Conservation (phyloP, 1,140 invertebrate genomes). For the Meloidogyne floridensis region DNA sequence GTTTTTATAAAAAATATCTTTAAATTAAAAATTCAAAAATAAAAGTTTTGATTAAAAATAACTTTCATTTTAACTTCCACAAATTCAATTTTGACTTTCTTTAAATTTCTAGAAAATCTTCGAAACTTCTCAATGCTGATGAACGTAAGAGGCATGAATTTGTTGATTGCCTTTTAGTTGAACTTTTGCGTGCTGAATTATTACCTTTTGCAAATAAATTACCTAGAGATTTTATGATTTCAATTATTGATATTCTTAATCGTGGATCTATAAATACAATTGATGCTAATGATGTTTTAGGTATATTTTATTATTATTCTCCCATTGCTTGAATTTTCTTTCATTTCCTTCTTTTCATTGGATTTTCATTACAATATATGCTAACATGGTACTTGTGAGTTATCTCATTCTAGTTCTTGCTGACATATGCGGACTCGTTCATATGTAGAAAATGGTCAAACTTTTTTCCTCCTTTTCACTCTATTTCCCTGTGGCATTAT, state of each 20-base stretch:
- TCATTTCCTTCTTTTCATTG: background rate
- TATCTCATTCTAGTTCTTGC: no score
- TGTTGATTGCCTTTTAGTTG: constrained; percentile 74
- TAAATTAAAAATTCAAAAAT: background rate
- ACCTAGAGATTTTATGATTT: constrained; percentile 82
- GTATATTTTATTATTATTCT: constrained; percentile 38
- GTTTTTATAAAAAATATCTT: background rate
- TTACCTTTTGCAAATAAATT: constrained; percentile 78
- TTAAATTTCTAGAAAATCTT: constrained; percentile 74
- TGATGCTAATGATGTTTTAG: constrained; percentile 61
- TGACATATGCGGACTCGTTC: no score
- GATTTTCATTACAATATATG: background rate
- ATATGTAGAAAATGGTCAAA: no score
- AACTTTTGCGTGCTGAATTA: constrained; percentile 81
- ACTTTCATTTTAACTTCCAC: background rate
- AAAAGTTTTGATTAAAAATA: background rate
- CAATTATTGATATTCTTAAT: constrained; percentile 85
- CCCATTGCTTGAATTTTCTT: background rate
- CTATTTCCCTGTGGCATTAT: no score
- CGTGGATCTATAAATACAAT: constrained; percentile 80
- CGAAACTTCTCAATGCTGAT: constrained; percentile 62
- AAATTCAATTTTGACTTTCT: background rate
- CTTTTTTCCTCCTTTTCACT: no score
- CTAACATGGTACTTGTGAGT: no score
- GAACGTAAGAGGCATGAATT: constrained; percentile 61